Evolutionary conservation across 2,113 vertebrate genomes (phyloP), one percentile per base, ranked within the genome.

Genomic region (Oreochromis niloticus): DNA sequence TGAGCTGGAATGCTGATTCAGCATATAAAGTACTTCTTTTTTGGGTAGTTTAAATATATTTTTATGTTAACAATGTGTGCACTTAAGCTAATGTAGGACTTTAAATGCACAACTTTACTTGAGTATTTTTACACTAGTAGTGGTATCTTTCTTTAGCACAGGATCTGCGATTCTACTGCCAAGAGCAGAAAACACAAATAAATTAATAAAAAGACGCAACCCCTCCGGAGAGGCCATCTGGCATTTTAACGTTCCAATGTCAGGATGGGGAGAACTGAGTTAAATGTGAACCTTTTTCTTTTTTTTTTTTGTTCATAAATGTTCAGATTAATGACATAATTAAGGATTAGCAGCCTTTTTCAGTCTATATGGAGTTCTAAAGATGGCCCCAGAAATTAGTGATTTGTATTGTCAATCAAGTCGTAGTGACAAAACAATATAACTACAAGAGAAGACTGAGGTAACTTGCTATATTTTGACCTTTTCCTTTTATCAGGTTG

Each of bases 161-260:
- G 50, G 50, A 19, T 52, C 50, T 52, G 17, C 50, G 17, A 14
- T 52, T 52, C 17, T 52, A 19, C 50, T 52, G 50, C 16, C 46
- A 50, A 50, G 0, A 0, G 46, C 46, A 52, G 17, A 54, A 54
- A 19, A 54, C 5, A 54, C 9, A n/a, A n/a, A 54, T n/a, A 54
- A 43, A 13, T 13, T 13, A 41, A 41, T 41, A 41, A 41, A 41
- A 41, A 41, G 39, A 41, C 10, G 4, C 4, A 11, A 41, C 10
- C 39, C 10, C 9, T 7, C 9, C 3, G 34, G 34, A 36, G 34
- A 36, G 34, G 34, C 4, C 10, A 10, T 41, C 10, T 41, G 39
- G 4, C 39, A 41, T 41, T 41, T 41, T 41, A 11, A 41, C 9
- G 9, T 41, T 41, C 9, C 10, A 11, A 4, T 41, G 9, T 41